Percentiles rank a stretch among this genome's conserved stretches.
Conservation (phyloP, 2,797 vertebrate species). For the Thaleichthys pacificus region DNA sequence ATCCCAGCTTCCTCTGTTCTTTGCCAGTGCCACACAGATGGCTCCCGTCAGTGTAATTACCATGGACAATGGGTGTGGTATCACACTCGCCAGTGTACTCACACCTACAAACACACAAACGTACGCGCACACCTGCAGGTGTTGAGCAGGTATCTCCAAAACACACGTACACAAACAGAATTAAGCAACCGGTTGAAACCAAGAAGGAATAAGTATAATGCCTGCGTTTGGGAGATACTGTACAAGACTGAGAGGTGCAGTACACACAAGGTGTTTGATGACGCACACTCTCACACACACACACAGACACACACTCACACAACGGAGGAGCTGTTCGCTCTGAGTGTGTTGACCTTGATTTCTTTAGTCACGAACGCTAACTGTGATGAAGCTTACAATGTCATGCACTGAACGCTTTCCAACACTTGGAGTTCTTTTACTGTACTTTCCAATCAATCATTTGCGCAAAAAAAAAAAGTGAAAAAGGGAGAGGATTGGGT, state of each 20-base stretch:
- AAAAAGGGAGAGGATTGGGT: conserved; percentile 43
- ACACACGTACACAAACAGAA: conserved; percentile 17
- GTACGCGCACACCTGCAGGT: conserved; percentile 22
- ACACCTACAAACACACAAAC: conserved; percentile 13
- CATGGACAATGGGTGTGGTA: conserved; percentile 71
- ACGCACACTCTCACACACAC: conserved; percentile 2
- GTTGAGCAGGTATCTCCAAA: conserved; percentile 34
- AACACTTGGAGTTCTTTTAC: not conserved
- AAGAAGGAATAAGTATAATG: conserved; percentile 54
- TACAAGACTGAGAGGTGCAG: conserved; percentile 62
- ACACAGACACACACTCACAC: not conserved
- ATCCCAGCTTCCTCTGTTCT: conserved; percentile 47
- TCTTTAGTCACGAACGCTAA: conserved; percentile 34
- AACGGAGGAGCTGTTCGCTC: not conserved
- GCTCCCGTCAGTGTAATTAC: conserved; percentile 70
- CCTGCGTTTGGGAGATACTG: conserved; percentile 50
- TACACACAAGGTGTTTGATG: conserved; percentile 57
- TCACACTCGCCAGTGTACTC: conserved; percentile 59
- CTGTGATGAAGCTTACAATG: conserved; percentile 1
- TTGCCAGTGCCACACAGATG: conserved; percentile 63
- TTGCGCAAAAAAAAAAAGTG: conserved; percentile 6
- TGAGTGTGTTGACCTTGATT: conserved; percentile 31
- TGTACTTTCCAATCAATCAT: not conserved
- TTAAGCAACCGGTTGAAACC: conserved; percentile 43
- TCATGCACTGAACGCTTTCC: not conserved